Conservation (phyloP, 2,888 invertebrate genomes). For the Polymixis flavicincta region DNA sequence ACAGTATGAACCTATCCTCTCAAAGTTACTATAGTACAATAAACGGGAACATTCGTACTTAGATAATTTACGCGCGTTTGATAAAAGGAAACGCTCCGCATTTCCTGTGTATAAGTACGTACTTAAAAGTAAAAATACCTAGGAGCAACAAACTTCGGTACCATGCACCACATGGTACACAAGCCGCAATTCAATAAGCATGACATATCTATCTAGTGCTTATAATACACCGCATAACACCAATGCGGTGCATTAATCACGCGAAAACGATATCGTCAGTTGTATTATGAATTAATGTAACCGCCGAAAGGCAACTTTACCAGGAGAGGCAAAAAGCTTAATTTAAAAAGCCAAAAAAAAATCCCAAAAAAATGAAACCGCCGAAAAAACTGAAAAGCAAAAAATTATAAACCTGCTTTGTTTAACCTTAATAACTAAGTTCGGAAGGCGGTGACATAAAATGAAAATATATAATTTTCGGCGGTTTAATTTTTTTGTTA, state of each 20-base stretch:
- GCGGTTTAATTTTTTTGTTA: no score
- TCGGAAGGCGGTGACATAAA: no score
- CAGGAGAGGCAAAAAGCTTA: no score
- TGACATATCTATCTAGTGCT: constrained; percentile 30
- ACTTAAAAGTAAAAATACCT: constrained; percentile 54
- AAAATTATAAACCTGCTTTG: no score
- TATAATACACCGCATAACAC: constrained; percentile 4
- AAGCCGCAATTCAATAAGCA: constrained; percentile 41
- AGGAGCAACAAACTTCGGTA: constrained; percentile 33
- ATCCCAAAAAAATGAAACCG: no score
- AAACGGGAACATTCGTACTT: constrained; percentile 23
- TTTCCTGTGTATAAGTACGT: constrained; percentile 22
- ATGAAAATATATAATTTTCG: no score
- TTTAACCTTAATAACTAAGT: no score
- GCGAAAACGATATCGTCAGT: constrained; percentile 1
- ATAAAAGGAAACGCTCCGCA: constrained; percentile 46
- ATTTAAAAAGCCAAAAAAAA: no score
- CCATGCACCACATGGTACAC: constrained; percentile 45
- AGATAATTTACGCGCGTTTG: constrained; percentile 49
- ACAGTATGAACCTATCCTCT: constrained; percentile 23
- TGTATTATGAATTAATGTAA: no score
- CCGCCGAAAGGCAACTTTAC: no score
- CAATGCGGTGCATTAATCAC: constrained; percentile 37
- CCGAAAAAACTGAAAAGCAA: no score
- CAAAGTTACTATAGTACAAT: constrained; percentile 14